phyloP scores from a whole-genome alignment of 2,888 invertebrate genomes.

The Pediacus dermestoides region DNA sequence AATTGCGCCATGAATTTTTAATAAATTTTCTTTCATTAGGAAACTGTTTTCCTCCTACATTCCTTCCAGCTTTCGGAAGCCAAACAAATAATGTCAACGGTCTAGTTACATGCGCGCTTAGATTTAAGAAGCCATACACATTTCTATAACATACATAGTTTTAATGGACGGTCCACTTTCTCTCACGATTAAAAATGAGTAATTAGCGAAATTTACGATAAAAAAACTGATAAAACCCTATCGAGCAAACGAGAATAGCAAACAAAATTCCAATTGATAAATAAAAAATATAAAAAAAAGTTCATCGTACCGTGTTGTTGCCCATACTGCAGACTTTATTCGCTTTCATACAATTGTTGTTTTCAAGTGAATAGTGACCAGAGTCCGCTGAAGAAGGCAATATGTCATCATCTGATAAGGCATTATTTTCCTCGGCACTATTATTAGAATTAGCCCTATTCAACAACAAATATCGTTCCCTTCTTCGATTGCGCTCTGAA shows the following conservation, averaged over 20 bases:
- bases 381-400: constrained; percentile 23
- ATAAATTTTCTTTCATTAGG: background rate
- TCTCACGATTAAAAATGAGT: too few species aligned
- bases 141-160: too few species aligned
- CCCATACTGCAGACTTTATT: constrained; percentile 14
- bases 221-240: too few species aligned
- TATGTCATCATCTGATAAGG: constrained; percentile 17
- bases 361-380: constrained; percentile 19
- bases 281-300: constrained; percentile 7
- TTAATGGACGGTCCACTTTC: too few species aligned
- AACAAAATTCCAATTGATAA: constrained; percentile 4
- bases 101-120: too few species aligned
- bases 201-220: too few species aligned
- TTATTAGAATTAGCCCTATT: constrained; percentile 23
- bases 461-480: constrained; percentile 39
- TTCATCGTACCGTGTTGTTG: constrained; percentile 22
- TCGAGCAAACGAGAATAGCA: too few species aligned
- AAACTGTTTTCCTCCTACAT: background rate
- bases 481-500: constrained; percentile 41
- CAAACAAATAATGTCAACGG: constrained; percentile 1
- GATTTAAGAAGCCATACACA: too few species aligned
- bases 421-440: constrained; percentile 15
- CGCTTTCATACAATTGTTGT: constrained; percentile 24
- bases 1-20: too few species aligned
- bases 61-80: background rate